Evolutionary conservation across 1,140 invertebrate genomes (phyloP).

Genomic region (Papilio aristodemus): DNA sequence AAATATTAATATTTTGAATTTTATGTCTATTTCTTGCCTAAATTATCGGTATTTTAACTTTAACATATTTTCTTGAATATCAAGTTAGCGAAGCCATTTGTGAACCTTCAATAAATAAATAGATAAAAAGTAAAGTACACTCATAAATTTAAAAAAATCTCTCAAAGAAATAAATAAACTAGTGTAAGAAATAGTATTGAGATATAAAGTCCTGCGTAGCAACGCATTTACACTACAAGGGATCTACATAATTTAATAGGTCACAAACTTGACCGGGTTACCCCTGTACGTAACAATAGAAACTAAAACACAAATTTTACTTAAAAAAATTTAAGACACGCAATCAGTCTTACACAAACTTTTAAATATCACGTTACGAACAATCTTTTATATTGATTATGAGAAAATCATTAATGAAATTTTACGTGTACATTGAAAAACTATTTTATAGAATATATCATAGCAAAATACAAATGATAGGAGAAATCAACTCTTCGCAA

Average conservation of each 20-base stretch:
- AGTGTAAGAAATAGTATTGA: too few relatives aligned
- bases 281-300: neutral
- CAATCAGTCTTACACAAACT: neutral
- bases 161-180: neutral
- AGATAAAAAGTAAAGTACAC: neutral
- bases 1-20: too few relatives aligned
- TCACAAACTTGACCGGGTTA: constrained; percentile 23
- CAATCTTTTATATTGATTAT: neutral
- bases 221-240: neutral
- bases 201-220: neutral
- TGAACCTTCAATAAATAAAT: too few relatives aligned
- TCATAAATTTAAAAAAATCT: neutral
- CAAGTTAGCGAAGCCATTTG: too few relatives aligned
- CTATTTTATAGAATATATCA: neutral
- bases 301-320: too few relatives aligned
- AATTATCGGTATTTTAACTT: too few relatives aligned
- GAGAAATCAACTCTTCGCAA: neutral
- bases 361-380: neutral
- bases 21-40: too few relatives aligned
- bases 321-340: neutral
- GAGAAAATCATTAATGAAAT: too few relatives aligned
- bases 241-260: constrained; percentile 1
- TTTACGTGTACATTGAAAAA: too few relatives aligned
- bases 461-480: neutral
- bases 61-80: too few relatives aligned